phyloP scores from a whole-genome alignment of 2,888 invertebrate genomes.

The Dolichomitus sp. region DNA sequence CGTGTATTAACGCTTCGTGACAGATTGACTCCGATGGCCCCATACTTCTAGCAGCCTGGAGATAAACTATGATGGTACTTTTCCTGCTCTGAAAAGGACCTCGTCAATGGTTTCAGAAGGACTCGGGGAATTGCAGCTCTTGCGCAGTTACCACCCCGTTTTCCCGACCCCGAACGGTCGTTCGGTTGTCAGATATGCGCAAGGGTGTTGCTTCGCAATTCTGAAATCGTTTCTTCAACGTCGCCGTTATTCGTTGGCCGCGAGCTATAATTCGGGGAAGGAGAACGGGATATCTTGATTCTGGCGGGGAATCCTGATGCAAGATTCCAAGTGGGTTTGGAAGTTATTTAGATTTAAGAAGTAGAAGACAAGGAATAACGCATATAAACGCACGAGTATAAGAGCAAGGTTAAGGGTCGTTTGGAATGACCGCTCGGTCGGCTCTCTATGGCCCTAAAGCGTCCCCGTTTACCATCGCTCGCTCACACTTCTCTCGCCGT shows the following conservation, averaged over 20 bases:
- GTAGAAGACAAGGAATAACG: constrained; percentile 46
- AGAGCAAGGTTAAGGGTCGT: constrained; percentile 81
- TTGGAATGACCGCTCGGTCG: constrained; percentile 85
- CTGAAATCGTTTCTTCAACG: constrained; percentile 31
- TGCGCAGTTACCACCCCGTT: constrained; percentile 72
- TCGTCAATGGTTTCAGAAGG: constrained; percentile 38
- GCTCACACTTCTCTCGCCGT: constrained; percentile 60
- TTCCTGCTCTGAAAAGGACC: constrained; percentile 16
- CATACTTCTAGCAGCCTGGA: constrained; percentile 26
- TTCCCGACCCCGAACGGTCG: constrained; percentile 57
- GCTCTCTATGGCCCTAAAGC: constrained; percentile 84
- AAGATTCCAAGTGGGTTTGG: not conserved
- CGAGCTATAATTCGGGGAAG: constrained; percentile 35
- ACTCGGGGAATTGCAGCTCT: constrained; percentile 9
- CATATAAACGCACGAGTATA: constrained; percentile 14
- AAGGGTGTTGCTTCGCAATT: constrained; percentile 33
- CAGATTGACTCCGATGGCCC: constrained; percentile 60
- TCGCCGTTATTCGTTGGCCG: constrained; percentile 21
- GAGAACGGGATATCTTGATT: constrained; percentile 23
- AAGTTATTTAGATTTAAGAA: constrained; percentile 81
- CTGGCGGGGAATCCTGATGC: constrained; percentile 16
- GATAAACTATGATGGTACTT: constrained; percentile 27
- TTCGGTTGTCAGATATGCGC: constrained; percentile 47
- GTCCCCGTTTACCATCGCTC: constrained; percentile 82
- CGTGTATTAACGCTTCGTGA: constrained; percentile 67